Evolutionary conservation across 2,888 invertebrate species (phyloP).

Genomic region (Lasioglossum zephyrum): DNA sequence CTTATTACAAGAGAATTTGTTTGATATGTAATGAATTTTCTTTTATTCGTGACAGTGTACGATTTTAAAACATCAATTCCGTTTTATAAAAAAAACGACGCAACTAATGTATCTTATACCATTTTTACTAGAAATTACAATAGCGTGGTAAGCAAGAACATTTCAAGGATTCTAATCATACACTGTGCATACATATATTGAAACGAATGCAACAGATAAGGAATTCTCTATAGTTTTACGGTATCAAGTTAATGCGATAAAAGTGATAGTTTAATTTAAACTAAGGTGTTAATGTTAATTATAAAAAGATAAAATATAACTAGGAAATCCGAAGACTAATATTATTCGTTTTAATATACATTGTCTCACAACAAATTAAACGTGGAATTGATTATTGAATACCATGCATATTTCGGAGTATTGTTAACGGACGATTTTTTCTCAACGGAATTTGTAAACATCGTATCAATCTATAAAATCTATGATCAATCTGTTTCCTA

Average conservation of each 20-base stretch:
- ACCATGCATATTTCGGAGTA: conserved; percentile 20
- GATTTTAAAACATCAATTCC: conserved; percentile 23
- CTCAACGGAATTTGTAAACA: conserved; percentile 9
- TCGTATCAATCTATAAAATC: conserved; percentile 39
- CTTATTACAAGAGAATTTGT: conserved; percentile 9
- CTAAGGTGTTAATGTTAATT: conserved; percentile 18
- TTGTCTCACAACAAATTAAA: conserved; percentile 23
- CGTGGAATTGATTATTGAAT: conserved; percentile 23
- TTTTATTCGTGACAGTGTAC: conserved; percentile 6
- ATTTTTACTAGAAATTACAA: conserved; percentile 41
- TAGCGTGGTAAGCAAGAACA: background rate
- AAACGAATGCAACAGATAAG: conserved; percentile 13
- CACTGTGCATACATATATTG: conserved; percentile 8
- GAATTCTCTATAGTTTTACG: conserved; percentile 3
- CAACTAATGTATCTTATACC: conserved; percentile 29
- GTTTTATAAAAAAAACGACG: conserved; percentile 17
- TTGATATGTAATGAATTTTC: conserved; percentile 17
- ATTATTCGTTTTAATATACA: conserved; percentile 21
- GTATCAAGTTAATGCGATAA: conserved; percentile 28
- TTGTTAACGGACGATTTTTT: conserved; percentile 14
- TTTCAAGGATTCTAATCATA: conserved; percentile 20
- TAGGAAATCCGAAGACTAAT: conserved; percentile 15
- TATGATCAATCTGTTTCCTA: conserved; percentile 29
- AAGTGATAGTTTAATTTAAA: conserved; percentile 15
- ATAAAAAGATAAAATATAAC: conserved; percentile 19